These are phyloP conservation scores for Echinops telfairi DNA, from an alignment of 2,113 vertebrate genomes.

Conservation along the genomic window DNA sequence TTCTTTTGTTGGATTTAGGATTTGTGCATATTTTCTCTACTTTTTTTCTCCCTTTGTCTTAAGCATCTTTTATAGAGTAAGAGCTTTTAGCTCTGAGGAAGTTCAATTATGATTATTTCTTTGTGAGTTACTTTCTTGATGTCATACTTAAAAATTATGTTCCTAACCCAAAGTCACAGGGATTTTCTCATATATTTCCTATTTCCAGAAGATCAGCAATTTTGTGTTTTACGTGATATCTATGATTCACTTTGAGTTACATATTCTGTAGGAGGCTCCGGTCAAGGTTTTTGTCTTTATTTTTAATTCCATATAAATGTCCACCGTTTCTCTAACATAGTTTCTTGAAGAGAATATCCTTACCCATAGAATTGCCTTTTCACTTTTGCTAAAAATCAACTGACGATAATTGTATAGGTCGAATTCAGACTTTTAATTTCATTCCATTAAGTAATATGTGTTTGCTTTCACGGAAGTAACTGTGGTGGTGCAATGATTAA, in stretches of 20 bases:
- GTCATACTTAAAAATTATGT: neutral
- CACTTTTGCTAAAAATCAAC: neutral
- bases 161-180: neutral
- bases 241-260: neutral
- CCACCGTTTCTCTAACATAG: neutral
- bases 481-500: neutral
- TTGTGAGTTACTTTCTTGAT: neutral
- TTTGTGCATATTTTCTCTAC: neutral
- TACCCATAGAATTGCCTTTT: neutral
- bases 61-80: neutral
- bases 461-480: no score
- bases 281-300: neutral
- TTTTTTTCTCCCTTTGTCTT: neutral
- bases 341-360: conserved; percentile 15
- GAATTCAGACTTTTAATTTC: neutral
- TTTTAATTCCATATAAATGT: neutral
- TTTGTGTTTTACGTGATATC: neutral
- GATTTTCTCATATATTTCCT: neutral
- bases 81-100: neutral
- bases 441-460: neutral
- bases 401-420: neutral
- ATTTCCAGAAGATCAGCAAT: conserved; percentile 17
- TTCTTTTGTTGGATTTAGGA: neutral
- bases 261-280: neutral
- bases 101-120: neutral